Evolutionary conservation across 2,888 invertebrate species (phyloP).

Genomic region (Baronia brevicornis): DNA sequence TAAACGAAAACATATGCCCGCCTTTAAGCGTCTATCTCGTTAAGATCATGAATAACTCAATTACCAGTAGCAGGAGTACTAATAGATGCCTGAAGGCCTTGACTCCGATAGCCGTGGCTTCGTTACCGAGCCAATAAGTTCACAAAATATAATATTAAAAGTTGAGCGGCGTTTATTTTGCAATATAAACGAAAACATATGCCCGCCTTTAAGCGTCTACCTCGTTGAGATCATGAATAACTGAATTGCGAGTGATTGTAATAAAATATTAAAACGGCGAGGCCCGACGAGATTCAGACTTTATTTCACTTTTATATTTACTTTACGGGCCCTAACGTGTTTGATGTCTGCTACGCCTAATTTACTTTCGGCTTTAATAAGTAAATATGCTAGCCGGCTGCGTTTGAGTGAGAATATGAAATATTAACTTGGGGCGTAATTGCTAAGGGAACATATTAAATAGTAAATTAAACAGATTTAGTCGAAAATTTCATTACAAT

Average conservation of each 20-base stretch:
- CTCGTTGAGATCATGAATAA: slow-evolving; percentile 47
- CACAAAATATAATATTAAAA: too few relatives aligned
- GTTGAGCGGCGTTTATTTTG: too few relatives aligned
- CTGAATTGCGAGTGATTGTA: slow-evolving; percentile 49
- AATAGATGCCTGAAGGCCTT: too few relatives aligned
- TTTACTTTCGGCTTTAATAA: slow-evolving; percentile 2
- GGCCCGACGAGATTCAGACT: slow-evolving; percentile 25
- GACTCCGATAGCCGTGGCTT: too few relatives aligned
- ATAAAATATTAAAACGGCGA: slow-evolving; percentile 43
- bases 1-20: too few relatives aligned
- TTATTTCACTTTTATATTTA: slow-evolving; percentile 39
- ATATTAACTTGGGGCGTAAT: too few relatives aligned
- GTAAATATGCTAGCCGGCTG: slow-evolving; percentile 5
- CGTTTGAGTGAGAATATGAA: too few relatives aligned
- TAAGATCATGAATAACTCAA: slow-evolving; percentile 50
- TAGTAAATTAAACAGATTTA: too few relatives aligned
- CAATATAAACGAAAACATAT: too few relatives aligned
- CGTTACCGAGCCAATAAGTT: too few relatives aligned
- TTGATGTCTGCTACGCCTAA: slow-evolving; percentile 17
- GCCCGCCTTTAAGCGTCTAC: slow-evolving; percentile 3
- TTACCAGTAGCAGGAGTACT: slow-evolving; percentile 50
- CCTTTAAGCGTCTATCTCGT: slow-evolving; percentile 19
- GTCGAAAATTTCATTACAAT: too few relatives aligned
- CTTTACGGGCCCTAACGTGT: slow-evolving; percentile 25
- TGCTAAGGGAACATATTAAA: too few relatives aligned